A percentile compares a stretch with the other conserved stretches of the same genome.
phyloP scores from a whole-genome alignment of 1,140 invertebrate species.

The Cataglyphis hispanica region DNA sequence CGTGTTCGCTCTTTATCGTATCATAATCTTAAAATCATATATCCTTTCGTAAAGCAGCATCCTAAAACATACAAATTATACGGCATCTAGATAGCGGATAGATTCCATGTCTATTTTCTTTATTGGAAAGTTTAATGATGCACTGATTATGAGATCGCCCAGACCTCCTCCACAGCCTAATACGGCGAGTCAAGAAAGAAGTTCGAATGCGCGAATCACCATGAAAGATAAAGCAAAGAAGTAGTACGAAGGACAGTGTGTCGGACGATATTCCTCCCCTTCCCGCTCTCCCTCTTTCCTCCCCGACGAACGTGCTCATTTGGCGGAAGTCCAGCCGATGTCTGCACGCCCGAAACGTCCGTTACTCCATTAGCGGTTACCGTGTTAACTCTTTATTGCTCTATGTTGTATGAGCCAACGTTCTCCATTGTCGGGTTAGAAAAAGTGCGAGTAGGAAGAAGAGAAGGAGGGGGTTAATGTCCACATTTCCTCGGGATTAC shows the following conservation, averaged over 20 bases:
- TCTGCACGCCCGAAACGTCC: conserved; percentile 78
- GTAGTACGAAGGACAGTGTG: background rate
- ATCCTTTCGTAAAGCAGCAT: conserved; percentile 13
- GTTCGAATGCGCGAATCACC: background rate
- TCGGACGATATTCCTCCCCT: conserved; percentile 21
- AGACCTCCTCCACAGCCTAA: background rate
- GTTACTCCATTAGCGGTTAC: conserved; percentile 84
- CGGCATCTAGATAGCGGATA: conserved; percentile 4
- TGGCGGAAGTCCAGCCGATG: conserved; percentile 79
- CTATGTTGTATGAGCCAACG: conserved; percentile 74
- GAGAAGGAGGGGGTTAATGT: conserved; percentile 57
- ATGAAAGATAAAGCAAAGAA: conserved; percentile 20
- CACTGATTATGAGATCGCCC: background rate
- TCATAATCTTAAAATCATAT: conserved; percentile 55
- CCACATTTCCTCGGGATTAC: conserved; percentile 70
- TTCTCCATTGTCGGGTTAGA: conserved; percentile 77
- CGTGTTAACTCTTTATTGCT: conserved; percentile 83
- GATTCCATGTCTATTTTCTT: background rate
- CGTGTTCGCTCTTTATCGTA: conserved; percentile 49
- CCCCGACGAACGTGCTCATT: conserved; percentile 73
- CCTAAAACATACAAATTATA: background rate
- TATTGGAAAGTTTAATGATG: background rate
- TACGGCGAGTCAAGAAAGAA: background rate
- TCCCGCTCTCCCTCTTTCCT: too few species aligned
- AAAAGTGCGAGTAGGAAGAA: background rate